These are phyloP conservation scores for Sinopyrophorus schimmeli DNA, from an alignment of 2,888 invertebrate genomes.

Conservation along the genomic window DNA sequence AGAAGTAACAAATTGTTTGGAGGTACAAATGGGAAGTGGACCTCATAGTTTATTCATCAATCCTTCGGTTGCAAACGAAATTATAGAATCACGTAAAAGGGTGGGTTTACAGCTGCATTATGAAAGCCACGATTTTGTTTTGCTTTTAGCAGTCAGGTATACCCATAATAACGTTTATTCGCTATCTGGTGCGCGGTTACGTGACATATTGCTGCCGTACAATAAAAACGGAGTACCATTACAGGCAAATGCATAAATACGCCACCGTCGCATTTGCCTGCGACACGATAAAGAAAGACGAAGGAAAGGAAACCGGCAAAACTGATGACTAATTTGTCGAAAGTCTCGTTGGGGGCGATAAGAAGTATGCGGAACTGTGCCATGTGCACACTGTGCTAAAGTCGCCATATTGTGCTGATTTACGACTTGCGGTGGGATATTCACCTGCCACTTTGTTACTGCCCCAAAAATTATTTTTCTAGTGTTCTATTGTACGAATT, in stretches of 20 bases:
- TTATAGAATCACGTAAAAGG: constrained; percentile 21
- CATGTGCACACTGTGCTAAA: constrained; percentile 41
- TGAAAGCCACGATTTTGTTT: constrained; percentile 36
- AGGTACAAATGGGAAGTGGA: background rate
- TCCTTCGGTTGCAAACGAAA: constrained; percentile 1
- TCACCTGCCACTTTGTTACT: constrained; percentile 40
- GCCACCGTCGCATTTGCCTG: constrained; percentile 42
- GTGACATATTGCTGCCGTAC: constrained; percentile 51
- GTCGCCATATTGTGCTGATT: constrained; percentile 42
- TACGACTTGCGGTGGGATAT: constrained; percentile 40
- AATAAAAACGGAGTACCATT: constrained; percentile 43
- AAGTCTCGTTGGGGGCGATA: constrained; percentile 47
- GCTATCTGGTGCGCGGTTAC: constrained; percentile 47
- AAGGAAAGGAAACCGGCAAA: constrained; percentile 47
- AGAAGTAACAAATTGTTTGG: too few species aligned
- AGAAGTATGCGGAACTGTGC: constrained; percentile 42
- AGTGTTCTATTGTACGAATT: constrained; percentile 14
- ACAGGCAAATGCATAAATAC: constrained; percentile 46
- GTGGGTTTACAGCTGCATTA: constrained; percentile 25
- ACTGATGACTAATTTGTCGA: constrained; percentile 54
- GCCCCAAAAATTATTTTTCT: constrained; percentile 23
- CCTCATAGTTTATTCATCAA: constrained; percentile 13
- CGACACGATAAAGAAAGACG: constrained; percentile 42
- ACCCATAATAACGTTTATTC: constrained; percentile 46
- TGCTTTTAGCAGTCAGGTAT: constrained; percentile 46